phyloP scores from a whole-genome alignment of 2,113 vertebrate species.

The Dicrurus megarhynchus region DNA sequence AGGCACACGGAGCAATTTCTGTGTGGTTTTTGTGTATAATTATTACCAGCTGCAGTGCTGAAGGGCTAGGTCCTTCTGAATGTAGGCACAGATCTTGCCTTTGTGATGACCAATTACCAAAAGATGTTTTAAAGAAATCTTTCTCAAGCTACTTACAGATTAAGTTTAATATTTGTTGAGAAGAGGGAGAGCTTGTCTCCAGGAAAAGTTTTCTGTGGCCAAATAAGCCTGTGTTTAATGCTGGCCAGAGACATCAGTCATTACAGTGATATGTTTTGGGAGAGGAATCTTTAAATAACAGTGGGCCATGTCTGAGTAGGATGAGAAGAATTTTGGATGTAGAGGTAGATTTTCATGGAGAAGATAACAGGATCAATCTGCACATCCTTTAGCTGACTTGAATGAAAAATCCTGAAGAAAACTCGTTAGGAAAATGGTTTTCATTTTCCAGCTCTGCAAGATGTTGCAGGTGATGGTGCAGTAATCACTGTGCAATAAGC shows the following conservation, averaged over 20 bases:
- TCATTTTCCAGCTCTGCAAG: background rate
- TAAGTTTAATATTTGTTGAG: background rate
- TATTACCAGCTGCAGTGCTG: background rate
- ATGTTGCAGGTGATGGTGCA: slow-evolving; percentile 40
- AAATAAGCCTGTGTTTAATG: background rate
- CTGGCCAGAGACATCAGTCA: background rate
- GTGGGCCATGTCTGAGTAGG: background rate
- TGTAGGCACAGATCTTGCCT: background rate
- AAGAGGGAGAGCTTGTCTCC: background rate
- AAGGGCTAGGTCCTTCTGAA: background rate
- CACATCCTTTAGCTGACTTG: background rate
- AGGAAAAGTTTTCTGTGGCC: background rate
- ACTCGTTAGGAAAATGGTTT: slow-evolving; percentile 6
- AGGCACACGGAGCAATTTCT: background rate
- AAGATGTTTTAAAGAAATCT: background rate
- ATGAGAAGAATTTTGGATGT: background rate
- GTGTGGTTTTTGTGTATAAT: background rate
- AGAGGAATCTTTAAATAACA: background rate
- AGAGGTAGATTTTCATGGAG: background rate
- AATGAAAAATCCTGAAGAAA: background rate
- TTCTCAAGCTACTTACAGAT: background rate
- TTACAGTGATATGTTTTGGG: background rate
- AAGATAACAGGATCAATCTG: background rate
- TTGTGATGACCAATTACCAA: background rate
- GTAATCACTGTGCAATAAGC: slow-evolving; percentile 22